These are phyloP conservation scores for Dascillus cervinus DNA, from an alignment of 2,888 invertebrate species.

Conservation along the genomic window DNA sequence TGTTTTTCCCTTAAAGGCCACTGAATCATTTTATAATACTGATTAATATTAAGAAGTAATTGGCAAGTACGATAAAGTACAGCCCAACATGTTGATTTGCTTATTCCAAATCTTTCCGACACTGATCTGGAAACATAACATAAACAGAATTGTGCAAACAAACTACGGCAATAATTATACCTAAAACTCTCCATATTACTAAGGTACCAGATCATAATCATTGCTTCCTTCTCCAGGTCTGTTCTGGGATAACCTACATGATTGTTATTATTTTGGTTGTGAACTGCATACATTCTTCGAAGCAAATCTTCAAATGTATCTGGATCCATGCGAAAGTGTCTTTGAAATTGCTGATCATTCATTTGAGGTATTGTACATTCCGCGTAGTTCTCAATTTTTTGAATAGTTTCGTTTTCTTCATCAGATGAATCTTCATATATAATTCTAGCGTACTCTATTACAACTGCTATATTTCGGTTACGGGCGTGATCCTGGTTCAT, in stretches of 20 bases:
- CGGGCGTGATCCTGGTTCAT: background rate
- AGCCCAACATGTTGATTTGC: slow-evolving; percentile 17
- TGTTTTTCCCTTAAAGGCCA: slow-evolving; percentile 12
- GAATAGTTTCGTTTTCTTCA: background rate
- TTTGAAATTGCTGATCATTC: slow-evolving; percentile 1
- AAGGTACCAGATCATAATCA: background rate
- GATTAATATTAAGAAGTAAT: slow-evolving; percentile 13
- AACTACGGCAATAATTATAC: background rate
- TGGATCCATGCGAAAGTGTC: background rate
- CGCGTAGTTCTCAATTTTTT: background rate
- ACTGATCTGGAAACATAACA: slow-evolving; percentile 1
- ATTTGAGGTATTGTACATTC: background rate
- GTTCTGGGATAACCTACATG: background rate
- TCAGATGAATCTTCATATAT: background rate
- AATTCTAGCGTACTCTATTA: no score
- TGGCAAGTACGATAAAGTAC: slow-evolving; percentile 14
- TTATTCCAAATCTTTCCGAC: slow-evolving; percentile 16
- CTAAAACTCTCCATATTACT: background rate
- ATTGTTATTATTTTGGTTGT: background rate
- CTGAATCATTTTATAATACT: slow-evolving; percentile 7
- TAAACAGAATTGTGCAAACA: background rate
- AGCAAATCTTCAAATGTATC: background rate
- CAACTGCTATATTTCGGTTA: background rate
- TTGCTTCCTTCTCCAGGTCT: background rate
- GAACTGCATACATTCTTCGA: no score